These are phyloP conservation scores for Geophilus truncorum DNA, from an alignment of 2,888 invertebrate species.

Conservation along the genomic window DNA sequence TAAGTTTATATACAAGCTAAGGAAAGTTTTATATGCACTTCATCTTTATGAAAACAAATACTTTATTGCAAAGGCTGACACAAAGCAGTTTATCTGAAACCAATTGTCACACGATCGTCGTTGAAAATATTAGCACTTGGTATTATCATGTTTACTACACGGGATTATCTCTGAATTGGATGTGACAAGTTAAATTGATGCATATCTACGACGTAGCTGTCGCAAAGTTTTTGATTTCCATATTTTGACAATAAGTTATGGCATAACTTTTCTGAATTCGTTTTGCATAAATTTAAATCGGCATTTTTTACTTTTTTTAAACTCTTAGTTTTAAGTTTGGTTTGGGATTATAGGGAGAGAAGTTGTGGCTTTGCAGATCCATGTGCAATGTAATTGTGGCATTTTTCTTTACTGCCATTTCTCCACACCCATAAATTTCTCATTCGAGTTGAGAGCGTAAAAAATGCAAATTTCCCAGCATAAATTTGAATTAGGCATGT, in stretches of 20 bases:
- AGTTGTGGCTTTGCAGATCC: background rate
- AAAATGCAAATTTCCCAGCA: slow-evolving; percentile 6
- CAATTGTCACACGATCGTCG: slow-evolving; percentile 10
- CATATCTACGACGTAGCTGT: background rate
- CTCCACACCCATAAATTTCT: slow-evolving; percentile 6
- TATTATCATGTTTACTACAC: slow-evolving; percentile 7
- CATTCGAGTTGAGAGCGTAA: background rate
- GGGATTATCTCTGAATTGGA: background rate
- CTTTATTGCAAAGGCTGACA: background rate
- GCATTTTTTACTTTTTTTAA: background rate
- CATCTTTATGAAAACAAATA: background rate
- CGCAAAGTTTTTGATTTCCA: background rate
- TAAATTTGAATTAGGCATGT: slow-evolving; percentile 27
- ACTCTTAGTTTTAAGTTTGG: background rate
- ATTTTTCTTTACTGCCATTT: background rate
- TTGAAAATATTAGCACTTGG: slow-evolving; percentile 5
- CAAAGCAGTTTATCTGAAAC: background rate
- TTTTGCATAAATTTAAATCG: background rate
- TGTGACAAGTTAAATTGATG: slow-evolving; percentile 14
- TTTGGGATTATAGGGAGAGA: background rate
- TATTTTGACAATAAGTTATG: background rate
- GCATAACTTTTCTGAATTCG: background rate
- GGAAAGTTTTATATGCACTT: background rate
- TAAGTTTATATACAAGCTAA: no score
- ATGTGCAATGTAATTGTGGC: background rate